Evolutionary conservation across 2,113 vertebrate genomes (phyloP).

Genomic region (Motacilla tschutschensis): DNA sequence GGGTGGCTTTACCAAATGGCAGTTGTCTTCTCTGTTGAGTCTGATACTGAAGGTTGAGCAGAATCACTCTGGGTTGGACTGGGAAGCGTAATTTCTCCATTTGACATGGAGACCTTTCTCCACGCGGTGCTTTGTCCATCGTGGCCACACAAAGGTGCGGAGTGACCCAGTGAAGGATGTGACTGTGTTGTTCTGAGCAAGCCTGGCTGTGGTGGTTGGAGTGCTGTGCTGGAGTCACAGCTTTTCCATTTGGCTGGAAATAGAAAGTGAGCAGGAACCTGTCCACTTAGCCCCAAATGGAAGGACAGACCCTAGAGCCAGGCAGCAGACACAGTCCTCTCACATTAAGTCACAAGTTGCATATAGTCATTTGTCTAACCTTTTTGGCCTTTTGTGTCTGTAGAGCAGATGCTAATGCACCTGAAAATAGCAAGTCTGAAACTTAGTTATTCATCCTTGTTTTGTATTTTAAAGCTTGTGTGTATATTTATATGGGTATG

Average conservation of each 20-base stretch:
- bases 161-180: rapidly evolving
- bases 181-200: rapidly evolving
- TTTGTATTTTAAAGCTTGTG: background rate
- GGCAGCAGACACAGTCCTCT: background rate
- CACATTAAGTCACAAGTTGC: background rate
- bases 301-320: background rate
- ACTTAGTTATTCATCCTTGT: background rate
- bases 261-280: background rate
- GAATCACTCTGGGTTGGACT: background rate
- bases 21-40: background rate
- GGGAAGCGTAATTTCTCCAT: background rate
- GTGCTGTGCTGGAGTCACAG: background rate
- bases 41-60: background rate
- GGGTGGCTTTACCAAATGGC: background rate
- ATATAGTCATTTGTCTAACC: slow-evolving; percentile 8
- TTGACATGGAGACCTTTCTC: background rate
- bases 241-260: background rate
- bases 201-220: rapidly evolving
- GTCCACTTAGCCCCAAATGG: background rate
- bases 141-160: rapidly evolving
- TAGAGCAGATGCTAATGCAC: background rate
- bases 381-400: background rate
- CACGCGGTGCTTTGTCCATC: background rate
- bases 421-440: slow-evolving; percentile 45
- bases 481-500: background rate